These are phyloP conservation scores for Triplophysa siluroides DNA, from an alignment of 2,113 vertebrate species.

Conservation along the genomic window DNA sequence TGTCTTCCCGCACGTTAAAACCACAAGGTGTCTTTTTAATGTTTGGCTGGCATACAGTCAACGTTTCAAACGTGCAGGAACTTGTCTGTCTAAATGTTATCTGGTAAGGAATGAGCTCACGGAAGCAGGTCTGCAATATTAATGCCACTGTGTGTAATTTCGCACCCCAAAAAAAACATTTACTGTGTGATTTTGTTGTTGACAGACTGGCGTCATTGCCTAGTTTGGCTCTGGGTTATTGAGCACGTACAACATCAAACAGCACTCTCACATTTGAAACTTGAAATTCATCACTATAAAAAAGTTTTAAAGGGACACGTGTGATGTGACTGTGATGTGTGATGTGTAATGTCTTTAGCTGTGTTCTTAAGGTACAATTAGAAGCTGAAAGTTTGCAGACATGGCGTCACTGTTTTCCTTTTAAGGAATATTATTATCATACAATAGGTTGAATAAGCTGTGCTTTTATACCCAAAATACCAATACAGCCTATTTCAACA, in stretches of 20 bases:
- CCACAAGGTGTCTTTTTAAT: background rate
- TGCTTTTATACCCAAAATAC: background rate
- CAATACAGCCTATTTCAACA: background rate
- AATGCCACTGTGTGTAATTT: background rate
- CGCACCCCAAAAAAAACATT: background rate
- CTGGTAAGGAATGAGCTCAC: background rate
- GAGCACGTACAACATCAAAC: constrained; percentile 7
- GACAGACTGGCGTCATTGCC: background rate
- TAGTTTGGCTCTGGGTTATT: constrained; percentile 10
- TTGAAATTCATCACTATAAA: constrained; percentile 25
- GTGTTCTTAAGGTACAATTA: constrained; percentile 30
- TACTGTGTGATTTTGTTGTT: background rate
- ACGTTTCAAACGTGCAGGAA: background rate
- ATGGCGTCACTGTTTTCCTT: constrained; percentile 7
- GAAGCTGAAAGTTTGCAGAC: constrained; percentile 11
- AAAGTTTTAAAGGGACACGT: constrained; percentile 21
- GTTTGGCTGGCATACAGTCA: background rate
- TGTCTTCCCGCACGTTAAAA: background rate
- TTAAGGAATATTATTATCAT: constrained; percentile 18
- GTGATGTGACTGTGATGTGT: background rate
- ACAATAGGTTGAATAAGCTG: background rate
- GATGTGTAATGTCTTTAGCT: background rate
- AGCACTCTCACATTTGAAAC: background rate
- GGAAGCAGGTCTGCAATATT: background rate
- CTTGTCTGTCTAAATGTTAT: background rate